Conservation (phyloP, 2,797 vertebrate species). For the Gadopsis bispinosus region DNA sequence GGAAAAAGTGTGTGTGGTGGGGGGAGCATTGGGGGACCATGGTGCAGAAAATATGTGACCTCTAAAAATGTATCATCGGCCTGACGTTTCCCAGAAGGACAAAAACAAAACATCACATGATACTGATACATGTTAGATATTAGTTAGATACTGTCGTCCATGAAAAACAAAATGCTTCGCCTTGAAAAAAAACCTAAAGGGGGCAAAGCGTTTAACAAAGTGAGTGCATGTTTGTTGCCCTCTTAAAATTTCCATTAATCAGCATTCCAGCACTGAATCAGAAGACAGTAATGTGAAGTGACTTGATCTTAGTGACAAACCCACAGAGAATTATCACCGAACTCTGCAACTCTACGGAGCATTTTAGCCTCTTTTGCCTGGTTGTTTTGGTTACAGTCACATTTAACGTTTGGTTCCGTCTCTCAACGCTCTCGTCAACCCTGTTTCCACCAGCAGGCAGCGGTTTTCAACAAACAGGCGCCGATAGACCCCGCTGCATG, state of each 20-base stretch:
- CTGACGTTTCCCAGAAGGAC: slow-evolving; percentile 80
- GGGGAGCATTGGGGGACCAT: slow-evolving; percentile 48
- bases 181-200: slow-evolving; percentile 2
- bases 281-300: not conserved
- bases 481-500: not conserved
- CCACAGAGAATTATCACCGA: not conserved
- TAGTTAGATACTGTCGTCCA: slow-evolving; percentile 20
- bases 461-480: not conserved
- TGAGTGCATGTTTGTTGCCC: not conserved
- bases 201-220: not conserved
- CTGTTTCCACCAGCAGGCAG: not conserved
- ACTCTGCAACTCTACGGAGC: not conserved
- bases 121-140: slow-evolving; percentile 52
- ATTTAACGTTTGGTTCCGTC: not conserved
- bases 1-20: slow-evolving; percentile 62
- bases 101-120: slow-evolving; percentile 67
- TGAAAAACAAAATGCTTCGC: slow-evolving; percentile 30
- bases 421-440: not conserved
- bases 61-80: slow-evolving; percentile 78
- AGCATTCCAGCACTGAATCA: not conserved
- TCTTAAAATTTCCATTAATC: too few relatives aligned
- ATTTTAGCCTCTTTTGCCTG: not conserved
- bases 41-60: slow-evolving; percentile 78
- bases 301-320: not conserved
- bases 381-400: not conserved